A percentile compares a stretch with the other conserved stretches of the same genome.
Conservation (phyloP, 2,113 vertebrate species). For the Lepisosteus osseus region DNA sequence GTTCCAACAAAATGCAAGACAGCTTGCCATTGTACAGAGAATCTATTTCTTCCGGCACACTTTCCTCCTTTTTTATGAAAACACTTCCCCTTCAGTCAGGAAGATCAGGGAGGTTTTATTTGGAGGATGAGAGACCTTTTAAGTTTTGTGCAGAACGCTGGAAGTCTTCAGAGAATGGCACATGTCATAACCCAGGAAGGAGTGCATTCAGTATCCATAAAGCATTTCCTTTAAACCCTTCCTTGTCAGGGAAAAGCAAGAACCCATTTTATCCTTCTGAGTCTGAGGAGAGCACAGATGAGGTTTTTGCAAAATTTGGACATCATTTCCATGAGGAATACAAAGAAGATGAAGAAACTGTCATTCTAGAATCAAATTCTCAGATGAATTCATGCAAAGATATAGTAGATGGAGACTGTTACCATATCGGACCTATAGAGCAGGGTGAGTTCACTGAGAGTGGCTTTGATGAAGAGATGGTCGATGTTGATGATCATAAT, state of each 20-base stretch:
- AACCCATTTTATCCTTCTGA: slow-evolving; percentile 38
- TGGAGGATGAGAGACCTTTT: slow-evolving; percentile 26
- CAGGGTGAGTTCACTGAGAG: slow-evolving; percentile 47
- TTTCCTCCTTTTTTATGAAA: slow-evolving; percentile 56
- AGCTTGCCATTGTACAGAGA: slow-evolving; percentile 42
- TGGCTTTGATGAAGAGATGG: slow-evolving; percentile 50
- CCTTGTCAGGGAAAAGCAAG: slow-evolving; percentile 32
- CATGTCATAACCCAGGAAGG: slow-evolving; percentile 28
- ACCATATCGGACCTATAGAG: slow-evolving; percentile 34
- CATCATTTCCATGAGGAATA: slow-evolving; percentile 17
- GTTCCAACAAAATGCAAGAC: slow-evolving; percentile 27
- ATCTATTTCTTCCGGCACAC: slow-evolving; percentile 56
- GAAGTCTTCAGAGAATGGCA: slow-evolving; percentile 36
- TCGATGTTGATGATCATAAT: slow-evolving; percentile 31
- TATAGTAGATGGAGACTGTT: slow-evolving; percentile 18
- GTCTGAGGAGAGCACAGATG: slow-evolving; percentile 38
- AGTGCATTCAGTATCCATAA: slow-evolving; percentile 30
- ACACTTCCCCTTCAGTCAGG: slow-evolving; percentile 42
- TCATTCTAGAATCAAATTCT: slow-evolving; percentile 5
- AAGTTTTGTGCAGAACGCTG: slow-evolving; percentile 34
- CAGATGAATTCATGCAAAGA: slow-evolving; percentile 28
- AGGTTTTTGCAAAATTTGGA: slow-evolving; percentile 33
- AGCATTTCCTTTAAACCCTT: slow-evolving; percentile 35
- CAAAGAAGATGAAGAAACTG: slow-evolving; percentile 20
- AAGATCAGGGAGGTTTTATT: slow-evolving; percentile 33